Percentiles rank a stretch among this genome's conserved stretches.
Evolutionary conservation across 2,797 vertebrate species (phyloP).

Genomic region (Linurgus olivaceus): DNA sequence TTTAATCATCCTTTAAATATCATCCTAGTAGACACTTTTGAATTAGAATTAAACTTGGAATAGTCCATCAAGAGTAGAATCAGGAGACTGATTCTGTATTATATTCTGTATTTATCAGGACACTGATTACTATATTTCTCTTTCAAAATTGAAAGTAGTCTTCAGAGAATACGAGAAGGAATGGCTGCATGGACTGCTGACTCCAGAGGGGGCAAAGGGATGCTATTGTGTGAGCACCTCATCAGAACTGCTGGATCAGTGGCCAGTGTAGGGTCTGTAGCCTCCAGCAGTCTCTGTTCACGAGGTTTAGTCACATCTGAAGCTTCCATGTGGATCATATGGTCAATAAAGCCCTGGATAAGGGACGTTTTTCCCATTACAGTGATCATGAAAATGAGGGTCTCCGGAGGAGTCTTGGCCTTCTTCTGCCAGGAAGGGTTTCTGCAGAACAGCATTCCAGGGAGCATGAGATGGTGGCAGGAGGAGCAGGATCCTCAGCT

Average conservation of each 20-base stretch:
- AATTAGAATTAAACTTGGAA: not conserved
- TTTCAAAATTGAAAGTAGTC: not conserved
- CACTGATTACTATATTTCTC: not conserved
- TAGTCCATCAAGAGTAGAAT: not conserved
- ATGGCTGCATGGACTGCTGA: not conserved
- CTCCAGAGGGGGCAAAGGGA: not conserved
- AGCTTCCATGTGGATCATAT: accelerated
- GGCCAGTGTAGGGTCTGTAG: accelerated
- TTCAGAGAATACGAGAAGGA: not conserved
- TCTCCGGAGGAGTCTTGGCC: not conserved
- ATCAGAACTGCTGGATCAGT: not conserved
- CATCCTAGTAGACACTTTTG: not conserved
- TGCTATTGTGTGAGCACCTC: not conserved
- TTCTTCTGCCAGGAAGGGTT: not conserved
- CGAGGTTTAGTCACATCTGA: not conserved
- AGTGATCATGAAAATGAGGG: not conserved
- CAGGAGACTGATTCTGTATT: not conserved
- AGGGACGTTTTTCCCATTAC: not conserved
- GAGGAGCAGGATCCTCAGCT: not conserved
- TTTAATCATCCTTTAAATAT: not conserved
- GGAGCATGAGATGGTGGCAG: not conserved
- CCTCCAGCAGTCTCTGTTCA: not conserved
- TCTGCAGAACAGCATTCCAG: not conserved
- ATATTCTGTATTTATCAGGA: not conserved
- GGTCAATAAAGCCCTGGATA: not conserved